Evolutionary conservation across 2,888 invertebrate species (phyloP).

Genomic region (Venustoraphidia nigricollis): DNA sequence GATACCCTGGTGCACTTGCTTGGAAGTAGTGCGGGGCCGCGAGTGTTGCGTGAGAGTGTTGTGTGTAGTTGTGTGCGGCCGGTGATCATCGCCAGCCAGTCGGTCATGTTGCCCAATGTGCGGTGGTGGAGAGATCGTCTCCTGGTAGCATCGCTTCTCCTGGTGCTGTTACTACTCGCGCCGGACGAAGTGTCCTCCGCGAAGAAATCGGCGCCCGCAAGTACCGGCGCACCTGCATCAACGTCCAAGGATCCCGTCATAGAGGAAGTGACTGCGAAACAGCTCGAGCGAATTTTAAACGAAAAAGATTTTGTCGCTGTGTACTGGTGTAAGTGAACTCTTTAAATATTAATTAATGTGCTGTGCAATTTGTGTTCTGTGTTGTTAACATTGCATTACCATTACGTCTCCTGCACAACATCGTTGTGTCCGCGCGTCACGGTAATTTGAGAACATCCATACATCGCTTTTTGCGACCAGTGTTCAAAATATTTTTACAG

Average conservation of each 20-base stretch:
- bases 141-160: conserved; percentile 37
- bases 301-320: conserved; percentile 91
- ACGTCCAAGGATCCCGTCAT: conserved; percentile 41
- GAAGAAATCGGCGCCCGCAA: conserved; percentile 21
- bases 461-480: no score
- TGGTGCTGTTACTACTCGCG: conserved; percentile 27
- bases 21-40: conserved; percentile 2
- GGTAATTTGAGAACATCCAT: no score
- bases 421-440: no score
- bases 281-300: conserved; percentile 75
- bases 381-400: no score
- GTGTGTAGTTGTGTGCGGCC: conserved; percentile 5
- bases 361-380: no score
- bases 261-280: conserved; percentile 86
- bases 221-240: no score
- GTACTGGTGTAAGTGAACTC: conserved; percentile 80
- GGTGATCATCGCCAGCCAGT: conserved; percentile 11
- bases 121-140: conserved; percentile 22
- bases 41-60: not conserved
- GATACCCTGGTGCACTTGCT: not conserved
- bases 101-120: conserved; percentile 28
- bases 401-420: no score
- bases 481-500: no score
- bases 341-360: not conserved
- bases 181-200: conserved; percentile 24